Evolutionary conservation across 37 sponge, comb jelly and placozoan species (phyloP), one percentile per base, ranked within the genome.

Genomic region (Beroe forskalii): DNA sequence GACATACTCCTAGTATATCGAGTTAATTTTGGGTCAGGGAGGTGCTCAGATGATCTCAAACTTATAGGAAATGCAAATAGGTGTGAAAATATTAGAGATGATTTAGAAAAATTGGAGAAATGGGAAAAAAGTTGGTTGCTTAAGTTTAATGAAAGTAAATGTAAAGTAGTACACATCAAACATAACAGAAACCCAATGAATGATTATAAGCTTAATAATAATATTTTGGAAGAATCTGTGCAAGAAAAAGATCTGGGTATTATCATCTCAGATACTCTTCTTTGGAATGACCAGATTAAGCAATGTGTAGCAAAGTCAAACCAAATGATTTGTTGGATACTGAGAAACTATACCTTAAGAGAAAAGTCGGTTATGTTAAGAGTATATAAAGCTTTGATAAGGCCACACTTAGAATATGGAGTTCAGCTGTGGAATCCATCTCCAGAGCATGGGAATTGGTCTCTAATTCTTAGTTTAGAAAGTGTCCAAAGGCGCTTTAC

Each of bases 261-360:
- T 22, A 4, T 64, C 4, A 64, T 23, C 25, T 64, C 66, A 22
- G 66, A 22, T 23, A 64, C 66, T 22, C 25, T 64, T 4, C 66
- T 64, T 64, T 64, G 66, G 66, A 64, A 64, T 64, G 66, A 64
- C 31, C 66, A 64, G 66, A 64, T 64, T 30, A 64, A 64, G 4
- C 6, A 3, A 23, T 64, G 66, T 22, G 17, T 64, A 4, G 25
- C 25, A 4, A 64, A 64, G 17, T 8, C 66, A 30, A 64, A 64
- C 17, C 25, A 64, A 22, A 64, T 64, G 14, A 64, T 64, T 8
- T 48, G 55, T 48, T 48, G 55, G 55, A 48, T 48, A 6, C 12
- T 12, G 6, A 48, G 55, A 12, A 48, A 48, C 12, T 48, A 17
- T 6, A 48, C 12, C 12, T 17, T 6, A 6, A 48, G 55, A 12